A percentile compares a stretch with the other conserved stretches of the same genome.
Conservation (phyloP, 1,140 invertebrate genomes). For the Leptinotarsa undecemlineata region DNA sequence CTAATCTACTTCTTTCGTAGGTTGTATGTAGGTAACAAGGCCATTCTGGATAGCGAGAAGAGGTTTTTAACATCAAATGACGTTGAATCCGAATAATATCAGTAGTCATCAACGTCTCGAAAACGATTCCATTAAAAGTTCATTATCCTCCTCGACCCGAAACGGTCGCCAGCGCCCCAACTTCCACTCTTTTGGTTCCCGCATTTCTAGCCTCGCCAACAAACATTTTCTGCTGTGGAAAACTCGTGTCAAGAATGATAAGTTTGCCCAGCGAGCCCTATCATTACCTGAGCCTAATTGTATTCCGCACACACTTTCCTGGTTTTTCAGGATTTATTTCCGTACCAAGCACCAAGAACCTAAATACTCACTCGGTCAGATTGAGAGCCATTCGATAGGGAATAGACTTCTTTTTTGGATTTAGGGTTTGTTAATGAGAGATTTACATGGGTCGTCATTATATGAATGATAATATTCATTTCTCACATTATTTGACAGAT, state of each 20-base stretch:
- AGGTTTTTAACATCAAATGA: too few relatives aligned
- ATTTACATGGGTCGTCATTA: too few relatives aligned
- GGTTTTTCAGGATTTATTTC: slow-evolving; percentile 23
- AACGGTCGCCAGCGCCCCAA: not conserved
- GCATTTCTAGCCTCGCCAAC: not conserved
- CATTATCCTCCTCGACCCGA: not conserved
- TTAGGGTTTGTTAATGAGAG: too few relatives aligned
- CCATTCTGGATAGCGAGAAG: too few relatives aligned
- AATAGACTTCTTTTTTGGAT: too few relatives aligned
- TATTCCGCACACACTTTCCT: slow-evolving; percentile 22
- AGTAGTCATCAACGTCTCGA: not conserved
- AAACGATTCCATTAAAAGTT: not conserved
- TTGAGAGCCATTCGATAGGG: too few relatives aligned
- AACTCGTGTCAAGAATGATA: slow-evolving; percentile 23
- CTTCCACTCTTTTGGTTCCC: not conserved
- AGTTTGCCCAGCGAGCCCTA: slow-evolving; percentile 21
- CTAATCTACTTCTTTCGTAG: too few relatives aligned
- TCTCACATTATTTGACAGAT: too few relatives aligned
- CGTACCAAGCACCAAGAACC: slow-evolving; percentile 21
- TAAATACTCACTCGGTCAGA: slow-evolving; percentile 20
- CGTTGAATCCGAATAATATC: not conserved
- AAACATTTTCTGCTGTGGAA: slow-evolving; percentile 21
- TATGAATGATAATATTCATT: too few relatives aligned
- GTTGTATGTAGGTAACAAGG: too few relatives aligned
- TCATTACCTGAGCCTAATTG: slow-evolving; percentile 27